Evolutionary conservation across 2,797 vertebrate species (phyloP).

Genomic region (Danio choprae): DNA sequence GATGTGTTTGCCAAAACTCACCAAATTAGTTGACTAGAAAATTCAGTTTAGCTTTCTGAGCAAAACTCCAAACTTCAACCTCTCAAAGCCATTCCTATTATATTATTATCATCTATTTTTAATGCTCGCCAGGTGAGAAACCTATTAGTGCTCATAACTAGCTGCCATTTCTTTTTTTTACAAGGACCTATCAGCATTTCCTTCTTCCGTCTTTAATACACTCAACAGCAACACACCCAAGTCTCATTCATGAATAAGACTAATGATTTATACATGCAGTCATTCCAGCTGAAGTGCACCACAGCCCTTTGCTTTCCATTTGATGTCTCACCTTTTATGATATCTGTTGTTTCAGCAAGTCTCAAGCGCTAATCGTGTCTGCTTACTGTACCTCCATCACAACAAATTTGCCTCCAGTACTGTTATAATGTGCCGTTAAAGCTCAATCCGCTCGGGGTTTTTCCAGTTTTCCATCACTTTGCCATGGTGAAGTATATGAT

Average conservation of each 20-base stretch:
- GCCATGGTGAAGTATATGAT: slow-evolving; percentile 59
- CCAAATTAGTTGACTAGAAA: neutral
- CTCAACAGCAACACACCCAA: slow-evolving; percentile 19
- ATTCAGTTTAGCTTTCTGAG: neutral
- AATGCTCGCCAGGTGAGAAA: neutral
- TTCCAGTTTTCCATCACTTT: neutral
- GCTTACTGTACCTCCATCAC: neutral
- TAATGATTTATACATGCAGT: slow-evolving; percentile 25
- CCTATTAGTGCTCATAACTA: neutral
- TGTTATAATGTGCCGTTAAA: neutral
- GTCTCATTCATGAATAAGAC: slow-evolving; percentile 13
- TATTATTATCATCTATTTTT: neutral
- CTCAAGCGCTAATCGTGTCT: neutral
- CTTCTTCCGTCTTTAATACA: neutral
- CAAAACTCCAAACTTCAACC: neutral
- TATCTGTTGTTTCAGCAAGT: slow-evolving; percentile 28
- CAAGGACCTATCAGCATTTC: slow-evolving; percentile 13
- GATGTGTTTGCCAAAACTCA: neutral
- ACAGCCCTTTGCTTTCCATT: neutral
- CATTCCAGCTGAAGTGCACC: slow-evolving; percentile 10
- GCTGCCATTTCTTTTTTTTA: neutral
- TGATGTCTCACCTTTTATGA: neutral
- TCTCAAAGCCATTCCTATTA: neutral
- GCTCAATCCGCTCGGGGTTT: neutral
- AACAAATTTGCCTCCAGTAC: neutral